Percentiles rank a stretch among this genome's conserved stretches.
Conservation (phyloP, 2,888 invertebrate genomes). For the Drosophila mettleri region DNA sequence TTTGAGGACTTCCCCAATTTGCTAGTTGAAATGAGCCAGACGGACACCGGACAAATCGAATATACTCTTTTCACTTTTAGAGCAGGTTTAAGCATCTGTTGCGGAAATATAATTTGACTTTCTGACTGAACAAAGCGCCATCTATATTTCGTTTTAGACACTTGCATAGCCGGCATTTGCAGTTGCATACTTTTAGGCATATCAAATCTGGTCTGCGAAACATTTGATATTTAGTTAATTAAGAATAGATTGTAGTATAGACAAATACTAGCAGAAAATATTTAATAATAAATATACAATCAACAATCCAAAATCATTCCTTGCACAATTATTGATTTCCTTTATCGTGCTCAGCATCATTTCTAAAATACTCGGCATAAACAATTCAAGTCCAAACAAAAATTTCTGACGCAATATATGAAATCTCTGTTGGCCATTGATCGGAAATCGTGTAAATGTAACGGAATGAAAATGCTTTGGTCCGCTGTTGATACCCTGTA, state of each 20-base stretch:
- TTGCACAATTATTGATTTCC: background rate
- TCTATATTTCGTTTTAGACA: constrained; percentile 9
- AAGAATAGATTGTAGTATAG: background rate
- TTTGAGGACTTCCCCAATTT: background rate
- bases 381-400: constrained; percentile 22
- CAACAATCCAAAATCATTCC: background rate
- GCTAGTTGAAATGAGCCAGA: background rate
- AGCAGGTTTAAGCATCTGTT: background rate
- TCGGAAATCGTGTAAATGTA: background rate
- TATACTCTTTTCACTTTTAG: background rate
- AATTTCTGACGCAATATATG: constrained; percentile 28
- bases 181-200: constrained; percentile 38
- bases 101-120: background rate
- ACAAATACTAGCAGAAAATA: too few species aligned
- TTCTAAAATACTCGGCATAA: constrained; percentile 21
- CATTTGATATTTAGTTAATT: background rate
- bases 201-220: background rate
- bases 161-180: accelerated
- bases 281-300: background rate
- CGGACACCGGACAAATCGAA: background rate
- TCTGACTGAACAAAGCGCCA: constrained; percentile 28
- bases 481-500: background rate
- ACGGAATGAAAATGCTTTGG: background rate
- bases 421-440: constrained; percentile 1
- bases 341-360: background rate